Base-by-base conservation (phyloP, 2,888 invertebrate species). In the Cataglyphis albicans region DNA sequence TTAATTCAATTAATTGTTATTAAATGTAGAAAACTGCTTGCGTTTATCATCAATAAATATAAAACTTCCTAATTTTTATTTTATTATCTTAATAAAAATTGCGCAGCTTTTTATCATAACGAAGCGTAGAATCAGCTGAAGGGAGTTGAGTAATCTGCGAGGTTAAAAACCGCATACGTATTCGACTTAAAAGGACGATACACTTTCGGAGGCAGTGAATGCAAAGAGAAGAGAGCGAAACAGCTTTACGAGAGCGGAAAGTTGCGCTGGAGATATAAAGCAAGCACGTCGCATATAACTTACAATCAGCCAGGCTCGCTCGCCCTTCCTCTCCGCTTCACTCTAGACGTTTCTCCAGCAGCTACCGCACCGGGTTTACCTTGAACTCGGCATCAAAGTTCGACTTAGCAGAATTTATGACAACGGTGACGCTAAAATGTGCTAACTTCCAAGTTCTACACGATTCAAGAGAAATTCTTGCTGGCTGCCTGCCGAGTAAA, bases 221-320 rank as follows among this genome's bases (percentile, higher is more conserved):
- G 88, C 87, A 88, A 88, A 87, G 84, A 85, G 88, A 87, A 89
- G 87, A 88, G 86, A 78, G 86, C 86, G 89, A 78, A 86, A 83
- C 84, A 92, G 93, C 93, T 94, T 94, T 94, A 94, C 94, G 94
- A 94, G 94, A 94, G 92, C 93, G 91, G 92, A 94, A 94, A 93
- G 93, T 94, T 93, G 93, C 93, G 92, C 92, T 90, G 92, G 92
- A 92, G 93, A 93, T 94, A 94, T 94, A 94, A 94, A 94, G 94
- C 93, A 94, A 93, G 88, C 92, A 90, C 92, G 91, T 93, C 93
- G 92, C 92, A 93, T 94, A 94, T 94, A 94, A 94, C 94, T 94
- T 94, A 94, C 94, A 94, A 94, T 94, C 94, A 94, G 92, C 91
- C 90, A 88, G 90, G 89, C 89, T 90, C 88, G 86, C 87, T 87